These are phyloP conservation scores for Mythimna vitellina DNA, from an alignment of 2,888 invertebrate genomes.

Conservation along the genomic window DNA sequence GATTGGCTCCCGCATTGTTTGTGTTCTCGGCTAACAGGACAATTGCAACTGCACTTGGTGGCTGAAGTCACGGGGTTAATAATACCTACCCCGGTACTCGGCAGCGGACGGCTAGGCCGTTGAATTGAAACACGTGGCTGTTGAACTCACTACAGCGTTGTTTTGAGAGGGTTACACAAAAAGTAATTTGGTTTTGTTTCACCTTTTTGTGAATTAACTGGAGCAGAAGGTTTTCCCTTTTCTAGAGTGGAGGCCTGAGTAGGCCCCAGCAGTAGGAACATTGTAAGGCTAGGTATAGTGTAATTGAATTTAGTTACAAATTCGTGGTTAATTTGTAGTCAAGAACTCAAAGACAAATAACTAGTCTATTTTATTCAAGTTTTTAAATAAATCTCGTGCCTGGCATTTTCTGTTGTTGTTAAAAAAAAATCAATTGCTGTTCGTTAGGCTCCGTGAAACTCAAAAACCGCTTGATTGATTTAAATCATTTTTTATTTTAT, in stretches of 20 bases:
- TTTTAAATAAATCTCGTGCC: too few species aligned
- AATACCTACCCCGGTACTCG: conserved; percentile 64
- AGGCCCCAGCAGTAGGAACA: too few species aligned
- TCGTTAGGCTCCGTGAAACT: too few species aligned
- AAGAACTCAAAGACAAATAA: too few species aligned
- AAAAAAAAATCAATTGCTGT: too few species aligned
- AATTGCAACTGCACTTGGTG: conserved; percentile 82
- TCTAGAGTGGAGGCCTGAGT: too few species aligned
- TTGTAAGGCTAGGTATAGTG: too few species aligned
- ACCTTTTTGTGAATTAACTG: not conserved
- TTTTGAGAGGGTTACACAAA: conserved; percentile 22
- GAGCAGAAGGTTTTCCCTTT: too few species aligned
- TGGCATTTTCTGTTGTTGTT: too few species aligned
- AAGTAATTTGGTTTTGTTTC: conserved; percentile 10
- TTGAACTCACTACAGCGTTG: not conserved
- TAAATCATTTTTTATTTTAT: too few species aligned
- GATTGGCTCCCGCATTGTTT: conserved; percentile 86
- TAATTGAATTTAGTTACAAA: not conserved
- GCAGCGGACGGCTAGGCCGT: conserved; percentile 48
- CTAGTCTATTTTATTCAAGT: too few species aligned
- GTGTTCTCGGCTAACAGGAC: conserved; percentile 79
- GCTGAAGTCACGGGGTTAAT: conserved; percentile 67
- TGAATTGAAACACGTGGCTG: conserved; percentile 57
- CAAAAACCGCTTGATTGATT: too few species aligned
- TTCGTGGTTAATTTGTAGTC: not conserved